These are phyloP conservation scores for Dynastes hyllus DNA, from an alignment of 2,888 invertebrate genomes.

Conservation along the genomic window DNA sequence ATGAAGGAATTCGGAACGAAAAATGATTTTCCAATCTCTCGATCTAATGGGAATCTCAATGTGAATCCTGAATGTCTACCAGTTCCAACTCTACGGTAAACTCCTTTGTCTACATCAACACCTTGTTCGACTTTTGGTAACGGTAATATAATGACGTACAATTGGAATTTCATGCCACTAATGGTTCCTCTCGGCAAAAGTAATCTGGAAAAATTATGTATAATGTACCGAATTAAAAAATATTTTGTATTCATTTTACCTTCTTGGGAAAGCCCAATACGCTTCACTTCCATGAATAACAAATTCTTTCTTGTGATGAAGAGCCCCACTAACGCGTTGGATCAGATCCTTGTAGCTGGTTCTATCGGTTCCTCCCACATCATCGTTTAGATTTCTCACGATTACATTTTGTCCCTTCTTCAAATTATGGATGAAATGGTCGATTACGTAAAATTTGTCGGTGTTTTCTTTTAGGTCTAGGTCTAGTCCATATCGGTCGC, in stretches of 20 bases:
- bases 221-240: not conserved
- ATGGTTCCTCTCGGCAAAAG: conserved; percentile 80
- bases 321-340: conserved; percentile 73
- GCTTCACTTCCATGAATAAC: conserved; percentile 74
- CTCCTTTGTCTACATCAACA: conserved; percentile 1
- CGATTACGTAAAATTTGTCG: conserved; percentile 78
- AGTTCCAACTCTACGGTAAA: conserved; percentile 53
- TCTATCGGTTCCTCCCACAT: conserved; percentile 75
- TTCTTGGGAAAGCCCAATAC: conserved; percentile 79
- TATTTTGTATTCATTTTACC: not conserved
- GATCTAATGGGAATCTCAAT: conserved; percentile 84
- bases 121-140: conserved; percentile 53
- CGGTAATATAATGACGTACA: conserved; percentile 72
- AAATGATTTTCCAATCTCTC: conserved; percentile 76
- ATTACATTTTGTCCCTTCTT: conserved; percentile 77
- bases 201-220: conserved; percentile 66
- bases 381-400: conserved; percentile 71
- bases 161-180: conserved; percentile 76
- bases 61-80: conserved; percentile 73
- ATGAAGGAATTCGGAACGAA: conserved; percentile 79
- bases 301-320: conserved; percentile 70
- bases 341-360: conserved; percentile 78
- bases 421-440: conserved; percentile 76
- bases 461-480: conserved; percentile 76
- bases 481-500: conserved; percentile 74